Base-by-base conservation (phyloP, 2,797 vertebrate species). In the Gymnothorax javanicus region DNA sequence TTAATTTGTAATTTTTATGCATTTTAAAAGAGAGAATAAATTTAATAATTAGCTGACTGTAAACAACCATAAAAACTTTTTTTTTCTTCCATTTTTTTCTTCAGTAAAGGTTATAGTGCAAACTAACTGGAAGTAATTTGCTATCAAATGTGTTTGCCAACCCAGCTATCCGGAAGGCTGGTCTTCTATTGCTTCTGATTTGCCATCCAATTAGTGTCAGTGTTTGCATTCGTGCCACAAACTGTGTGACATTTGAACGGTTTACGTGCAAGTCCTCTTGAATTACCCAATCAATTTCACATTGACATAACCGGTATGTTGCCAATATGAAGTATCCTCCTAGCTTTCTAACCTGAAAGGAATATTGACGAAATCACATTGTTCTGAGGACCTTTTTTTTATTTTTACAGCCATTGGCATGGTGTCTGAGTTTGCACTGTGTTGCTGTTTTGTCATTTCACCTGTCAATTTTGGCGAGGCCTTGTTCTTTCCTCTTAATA, bases 381-480 rank as follows among this genome's bases (percentile, higher is more conserved):
- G 43, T 79, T 79, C 43, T 3, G 75, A 79, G 52, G 75, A 50
- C 75, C 43, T 79, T 43, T 33, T 25, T 77, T 27, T 73, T 0
- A 52, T 50, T 79, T 79, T 79, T 52, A 79, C 33, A 79, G 75
- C n/a, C 75, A 20, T 52, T 50, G 75, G 43, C 75, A 23, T 43
- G 75, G 75, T 52, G 75, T 52, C 43, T 79, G 43, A 50, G 73
- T 79, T 2, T 20, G 33, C 11, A 7, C 75, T 6, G 27, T 52
- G 75, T 52, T 20, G 75, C 43, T 17, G 50, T 33, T 79, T 79
- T 79, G 75, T 79, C 33, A 79, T 79, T 79, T 79, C 75, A 50
- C 27, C 43, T 79, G 75, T 52, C 75, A 79, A 79, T 79, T 79
- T 52, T 12, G 13, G 13, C 50, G 43, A 20, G 23, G 5, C 75